These are phyloP conservation scores for Periophthalmus magnuspinnatus DNA, from an alignment of 2,797 vertebrate genomes.

Conservation along the genomic window DNA sequence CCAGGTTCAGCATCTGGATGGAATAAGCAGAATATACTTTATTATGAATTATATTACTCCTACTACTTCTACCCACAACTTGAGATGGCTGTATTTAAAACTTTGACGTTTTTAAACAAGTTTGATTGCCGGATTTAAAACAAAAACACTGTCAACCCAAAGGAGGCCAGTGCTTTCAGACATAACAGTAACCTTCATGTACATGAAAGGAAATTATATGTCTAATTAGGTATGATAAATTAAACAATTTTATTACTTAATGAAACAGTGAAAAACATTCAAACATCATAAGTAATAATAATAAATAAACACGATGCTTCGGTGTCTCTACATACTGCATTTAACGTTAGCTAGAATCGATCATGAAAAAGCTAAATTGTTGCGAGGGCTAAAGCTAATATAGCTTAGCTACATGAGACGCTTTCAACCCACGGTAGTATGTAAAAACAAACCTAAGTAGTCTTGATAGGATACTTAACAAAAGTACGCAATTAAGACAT, in stretches of 20 bases:
- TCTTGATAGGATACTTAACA: rapidly evolving
- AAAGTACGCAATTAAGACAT: neutral
- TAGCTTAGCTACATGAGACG: constrained; percentile 46
- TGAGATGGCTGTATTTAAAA: no score
- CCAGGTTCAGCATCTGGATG: constrained; percentile 90
- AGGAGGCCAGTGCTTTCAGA: neutral
- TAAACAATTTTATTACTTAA: neutral
- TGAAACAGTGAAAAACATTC: neutral
- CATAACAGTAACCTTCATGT: no score
- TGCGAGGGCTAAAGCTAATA: constrained; percentile 39
- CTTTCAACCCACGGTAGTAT: constrained; percentile 9
- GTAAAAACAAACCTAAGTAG: neutral
- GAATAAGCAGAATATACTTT: neutral
- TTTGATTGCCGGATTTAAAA: neutral
- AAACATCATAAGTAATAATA: neutral
- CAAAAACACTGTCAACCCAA: neutral
- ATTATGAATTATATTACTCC: neutral
- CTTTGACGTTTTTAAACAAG: neutral
- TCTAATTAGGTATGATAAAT: neutral
- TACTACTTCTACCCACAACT: neutral
- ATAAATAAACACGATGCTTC: neutral
- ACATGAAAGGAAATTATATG: neutral
- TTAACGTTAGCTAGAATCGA: neutral
- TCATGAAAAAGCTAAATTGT: constrained; percentile 4
- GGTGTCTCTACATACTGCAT: no score